Conservation (phyloP, 2,113 vertebrate genomes). For the Synchiropus splendidus region DNA sequence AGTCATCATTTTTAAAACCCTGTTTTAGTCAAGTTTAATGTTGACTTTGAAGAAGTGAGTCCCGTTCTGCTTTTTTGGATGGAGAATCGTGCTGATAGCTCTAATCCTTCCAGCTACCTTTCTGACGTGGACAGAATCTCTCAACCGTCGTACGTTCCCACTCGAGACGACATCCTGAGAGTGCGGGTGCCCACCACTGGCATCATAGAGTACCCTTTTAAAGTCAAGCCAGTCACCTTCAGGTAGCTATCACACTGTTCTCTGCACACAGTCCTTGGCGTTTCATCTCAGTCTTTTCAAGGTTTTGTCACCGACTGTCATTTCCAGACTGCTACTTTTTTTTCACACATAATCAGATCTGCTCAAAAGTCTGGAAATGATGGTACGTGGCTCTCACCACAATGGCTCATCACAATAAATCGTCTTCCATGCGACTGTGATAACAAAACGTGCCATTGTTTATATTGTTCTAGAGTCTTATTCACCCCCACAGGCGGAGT, state of each 20-base stretch:
- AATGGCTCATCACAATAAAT: no score
- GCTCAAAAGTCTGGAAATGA: no score
- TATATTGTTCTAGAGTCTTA: no score
- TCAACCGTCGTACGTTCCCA: conserved; percentile 59
- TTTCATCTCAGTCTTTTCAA: no score
- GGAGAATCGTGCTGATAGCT: conserved; percentile 3
- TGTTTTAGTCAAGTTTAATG: no score
- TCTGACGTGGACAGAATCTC: conserved; percentile 69
- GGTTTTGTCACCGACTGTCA: no score
- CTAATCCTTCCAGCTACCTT: conserved; percentile 66
- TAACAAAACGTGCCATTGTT: no score
- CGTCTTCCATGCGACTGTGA: no score
- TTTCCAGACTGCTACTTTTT: no score
- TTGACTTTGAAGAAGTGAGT: neutral
- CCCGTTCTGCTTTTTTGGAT: neutral
- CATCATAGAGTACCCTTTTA: conserved; percentile 77
- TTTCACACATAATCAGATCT: no score
- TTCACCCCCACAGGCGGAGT: no score
- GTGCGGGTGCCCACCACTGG: conserved; percentile 73
- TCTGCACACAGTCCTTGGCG: neutral
- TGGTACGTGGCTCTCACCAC: no score
- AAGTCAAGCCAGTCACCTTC: conserved; percentile 70
- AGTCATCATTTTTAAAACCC: neutral
- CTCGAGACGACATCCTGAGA: conserved; percentile 72
- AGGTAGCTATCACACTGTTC: conserved; percentile 49